Conservation (phyloP, 2,797 vertebrate species). For the Choloepus didactylus region DNA sequence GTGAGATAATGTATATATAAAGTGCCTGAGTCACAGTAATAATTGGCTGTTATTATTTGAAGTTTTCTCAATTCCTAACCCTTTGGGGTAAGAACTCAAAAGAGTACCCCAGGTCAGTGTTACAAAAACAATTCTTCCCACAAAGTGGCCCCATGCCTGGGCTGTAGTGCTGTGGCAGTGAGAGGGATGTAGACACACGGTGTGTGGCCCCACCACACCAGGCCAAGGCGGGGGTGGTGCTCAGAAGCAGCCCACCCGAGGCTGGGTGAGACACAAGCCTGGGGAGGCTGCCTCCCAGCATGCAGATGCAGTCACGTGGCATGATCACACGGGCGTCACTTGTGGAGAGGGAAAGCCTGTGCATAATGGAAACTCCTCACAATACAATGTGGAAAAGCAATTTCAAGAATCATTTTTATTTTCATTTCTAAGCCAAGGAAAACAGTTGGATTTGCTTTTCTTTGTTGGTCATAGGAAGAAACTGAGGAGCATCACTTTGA, state of each 20-base stretch:
- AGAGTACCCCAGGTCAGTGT: not conserved
- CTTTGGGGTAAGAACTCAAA: conserved; percentile 7
- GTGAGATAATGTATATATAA: not conserved
- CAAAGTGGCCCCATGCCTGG: not conserved
- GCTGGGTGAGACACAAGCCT: conserved; percentile 45
- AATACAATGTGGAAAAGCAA: conserved; percentile 79
- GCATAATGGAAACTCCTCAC: conserved; percentile 78
- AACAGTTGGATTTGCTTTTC: conserved; percentile 82
- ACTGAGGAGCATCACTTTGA: conserved; percentile 64
- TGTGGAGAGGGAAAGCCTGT: conserved; percentile 62
- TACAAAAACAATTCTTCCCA: not conserved
- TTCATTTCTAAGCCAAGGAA: conserved; percentile 78
- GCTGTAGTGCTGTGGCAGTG: not conserved
- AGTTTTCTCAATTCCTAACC: not conserved
- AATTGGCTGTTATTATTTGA: not conserved
- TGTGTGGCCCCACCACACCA: conserved; percentile 33
- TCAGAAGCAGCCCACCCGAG: conserved; percentile 45
- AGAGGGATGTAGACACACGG: not conserved
- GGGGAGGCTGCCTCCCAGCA: conserved; percentile 31
- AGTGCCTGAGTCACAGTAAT: not conserved
- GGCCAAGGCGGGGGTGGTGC: not conserved
- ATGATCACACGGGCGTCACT: conserved; percentile 44
- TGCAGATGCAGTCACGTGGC: not conserved
- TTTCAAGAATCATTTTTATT: conserved; percentile 78
- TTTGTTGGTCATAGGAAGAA: conserved; percentile 77